Conservation (phyloP, 2,888 invertebrate species). For the Ophraella communa region DNA sequence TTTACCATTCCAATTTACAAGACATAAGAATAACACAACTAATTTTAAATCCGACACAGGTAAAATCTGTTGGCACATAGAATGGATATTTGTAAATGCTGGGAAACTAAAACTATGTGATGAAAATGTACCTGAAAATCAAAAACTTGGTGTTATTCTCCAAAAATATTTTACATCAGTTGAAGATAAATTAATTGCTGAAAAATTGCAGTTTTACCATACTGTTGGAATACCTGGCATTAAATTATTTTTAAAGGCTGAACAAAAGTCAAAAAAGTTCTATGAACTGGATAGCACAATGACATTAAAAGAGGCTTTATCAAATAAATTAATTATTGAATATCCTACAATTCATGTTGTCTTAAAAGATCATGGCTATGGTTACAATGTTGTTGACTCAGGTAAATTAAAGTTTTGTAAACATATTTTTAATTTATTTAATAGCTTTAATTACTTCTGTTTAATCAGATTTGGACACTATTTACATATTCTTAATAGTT, state of each 20-base stretch:
- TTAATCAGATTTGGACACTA: no score
- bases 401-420: no score
- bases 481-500: no score
- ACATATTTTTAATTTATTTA: no score
- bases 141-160: slow-evolving; percentile 66
- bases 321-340: slow-evolving; percentile 79
- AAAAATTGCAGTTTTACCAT: slow-evolving; percentile 71
- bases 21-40: slow-evolving; percentile 75
- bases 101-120: slow-evolving; percentile 70
- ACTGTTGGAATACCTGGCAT: slow-evolving; percentile 69
- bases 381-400: slow-evolving; percentile 62
- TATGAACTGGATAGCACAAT: slow-evolving; percentile 70
- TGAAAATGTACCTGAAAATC: slow-evolving; percentile 70
- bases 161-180: slow-evolving; percentile 68
- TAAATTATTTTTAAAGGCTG: slow-evolving; percentile 74
- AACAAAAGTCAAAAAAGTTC: slow-evolving; percentile 70
- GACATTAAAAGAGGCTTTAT: slow-evolving; percentile 72
- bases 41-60: slow-evolving; percentile 70
- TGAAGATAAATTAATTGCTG: slow-evolving; percentile 58
- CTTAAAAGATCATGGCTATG: slow-evolving; percentile 68
- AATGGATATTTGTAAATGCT: slow-evolving; percentile 82
- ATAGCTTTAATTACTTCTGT: no score
- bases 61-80: slow-evolving; percentile 79
- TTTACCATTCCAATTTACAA: slow-evolving; percentile 75
- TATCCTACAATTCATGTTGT: slow-evolving; percentile 77